Evolutionary conservation across 2,888 invertebrate genomes (phyloP).

Genomic region (Melipona beecheii): DNA sequence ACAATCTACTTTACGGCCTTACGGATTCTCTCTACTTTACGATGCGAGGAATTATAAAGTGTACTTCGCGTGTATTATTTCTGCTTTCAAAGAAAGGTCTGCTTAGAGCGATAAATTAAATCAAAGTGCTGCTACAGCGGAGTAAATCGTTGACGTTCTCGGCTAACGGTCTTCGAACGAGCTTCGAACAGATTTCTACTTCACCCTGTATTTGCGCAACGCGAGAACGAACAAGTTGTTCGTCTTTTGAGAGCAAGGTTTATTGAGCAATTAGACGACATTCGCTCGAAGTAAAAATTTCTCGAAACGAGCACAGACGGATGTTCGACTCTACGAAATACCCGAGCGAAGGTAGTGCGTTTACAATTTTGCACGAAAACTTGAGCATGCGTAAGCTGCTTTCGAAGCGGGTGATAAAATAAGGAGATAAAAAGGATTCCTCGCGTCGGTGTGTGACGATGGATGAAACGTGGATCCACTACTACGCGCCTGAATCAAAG

Average conservation of each 20-base stretch:
- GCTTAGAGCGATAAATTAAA: neutral
- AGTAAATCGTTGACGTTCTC: neutral
- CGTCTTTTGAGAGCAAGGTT: neutral
- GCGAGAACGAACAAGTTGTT: neutral
- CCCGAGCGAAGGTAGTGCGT: neutral
- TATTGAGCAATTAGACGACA: neutral
- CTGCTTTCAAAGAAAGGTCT: neutral
- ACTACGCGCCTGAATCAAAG: too few relatives aligned
- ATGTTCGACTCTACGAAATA: neutral
- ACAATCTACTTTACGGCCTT: too few relatives aligned
- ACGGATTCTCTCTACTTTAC: too few relatives aligned
- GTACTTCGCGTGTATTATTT: neutral
- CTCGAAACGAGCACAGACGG: neutral
- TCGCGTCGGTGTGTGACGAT: too few relatives aligned
- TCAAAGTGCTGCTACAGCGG: neutral
- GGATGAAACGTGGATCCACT: too few relatives aligned
- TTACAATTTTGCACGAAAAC: too few relatives aligned
- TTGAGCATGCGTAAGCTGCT: too few relatives aligned
- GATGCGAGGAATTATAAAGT: too few relatives aligned
- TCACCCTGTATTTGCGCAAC: neutral
- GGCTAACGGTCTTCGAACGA: neutral
- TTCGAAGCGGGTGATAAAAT: too few relatives aligned
- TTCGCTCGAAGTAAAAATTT: neutral
- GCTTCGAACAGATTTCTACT: neutral
- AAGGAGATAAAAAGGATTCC: too few relatives aligned